Percentiles rank a stretch among this genome's conserved stretches.
phyloP scores from a whole-genome alignment of 2,797 vertebrate species.

The Anguilla obscura region DNA sequence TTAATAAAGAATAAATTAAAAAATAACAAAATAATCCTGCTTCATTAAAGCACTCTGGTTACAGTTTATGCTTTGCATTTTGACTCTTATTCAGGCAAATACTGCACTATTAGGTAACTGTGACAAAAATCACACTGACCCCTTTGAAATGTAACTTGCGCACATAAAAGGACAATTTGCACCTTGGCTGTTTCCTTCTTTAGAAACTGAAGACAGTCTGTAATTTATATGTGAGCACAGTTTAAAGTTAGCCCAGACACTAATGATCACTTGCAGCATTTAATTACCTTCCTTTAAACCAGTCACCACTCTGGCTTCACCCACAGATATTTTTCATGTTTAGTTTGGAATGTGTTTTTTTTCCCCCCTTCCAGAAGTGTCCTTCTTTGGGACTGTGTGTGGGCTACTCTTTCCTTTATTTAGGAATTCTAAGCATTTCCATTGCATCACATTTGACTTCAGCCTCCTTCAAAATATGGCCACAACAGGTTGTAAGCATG shows the following conservation, averaged over 20 bases:
- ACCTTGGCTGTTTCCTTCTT: background rate
- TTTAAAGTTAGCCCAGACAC: background rate
- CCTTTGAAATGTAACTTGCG: background rate
- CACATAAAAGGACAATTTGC: background rate
- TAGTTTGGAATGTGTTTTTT: constrained; percentile 1
- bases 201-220: background rate
- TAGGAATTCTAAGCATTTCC: background rate
- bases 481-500: background rate
- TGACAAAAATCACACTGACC: background rate
- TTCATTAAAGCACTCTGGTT: background rate
- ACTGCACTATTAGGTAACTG: background rate
- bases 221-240: background rate
- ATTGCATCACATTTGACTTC: background rate
- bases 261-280: background rate
- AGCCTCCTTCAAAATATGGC: background rate
- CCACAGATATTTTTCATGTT: constrained; percentile 14
- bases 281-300: constrained; percentile 10
- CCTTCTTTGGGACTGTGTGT: background rate
- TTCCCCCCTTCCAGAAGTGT: background rate
- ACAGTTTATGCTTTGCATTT: background rate
- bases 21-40: background rate
- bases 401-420: background rate
- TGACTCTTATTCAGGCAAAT: background rate
- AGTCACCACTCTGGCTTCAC: constrained; percentile 11
- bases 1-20: background rate